A percentile compares a stretch with the other conserved stretches of the same genome.
Conservation (phyloP, 2,888 invertebrate species). For the Pammene aurita region DNA sequence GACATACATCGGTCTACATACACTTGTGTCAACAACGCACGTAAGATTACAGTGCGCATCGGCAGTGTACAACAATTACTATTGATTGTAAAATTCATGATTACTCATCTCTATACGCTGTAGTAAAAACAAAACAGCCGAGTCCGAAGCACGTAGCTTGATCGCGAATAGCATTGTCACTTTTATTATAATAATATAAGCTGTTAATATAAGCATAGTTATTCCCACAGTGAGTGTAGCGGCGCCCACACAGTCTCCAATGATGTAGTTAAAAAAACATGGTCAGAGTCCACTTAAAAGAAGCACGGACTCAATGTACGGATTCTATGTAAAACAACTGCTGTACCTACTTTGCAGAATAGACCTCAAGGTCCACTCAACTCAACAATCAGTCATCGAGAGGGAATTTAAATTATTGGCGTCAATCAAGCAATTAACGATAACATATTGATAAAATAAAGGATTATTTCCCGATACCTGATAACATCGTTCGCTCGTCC, state of each 20-base stretch:
- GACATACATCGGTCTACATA: background rate
- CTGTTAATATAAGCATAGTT: too few species aligned
- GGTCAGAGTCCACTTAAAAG: too few species aligned
- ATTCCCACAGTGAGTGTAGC: too few species aligned
- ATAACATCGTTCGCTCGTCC: conserved; percentile 62
- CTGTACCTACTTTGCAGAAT: conserved; percentile 1
- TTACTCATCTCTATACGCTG: conserved; percentile 13
- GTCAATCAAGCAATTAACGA: conserved; percentile 65
- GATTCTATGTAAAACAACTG: too few species aligned
- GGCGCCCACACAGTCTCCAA: too few species aligned
- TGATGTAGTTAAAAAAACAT: too few species aligned
- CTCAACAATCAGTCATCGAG: conserved; percentile 39
- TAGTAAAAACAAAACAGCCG: background rate
- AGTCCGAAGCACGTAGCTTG: background rate
- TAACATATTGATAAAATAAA: conserved; percentile 62
- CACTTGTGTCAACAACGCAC: conserved; percentile 22
- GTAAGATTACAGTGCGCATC: conserved; percentile 1
- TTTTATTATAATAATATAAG: too few species aligned
- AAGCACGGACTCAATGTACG: too few species aligned
- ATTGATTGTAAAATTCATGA: background rate
- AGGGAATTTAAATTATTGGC: conserved; percentile 51
- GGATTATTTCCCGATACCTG: conserved; percentile 65
- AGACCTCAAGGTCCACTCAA: conserved; percentile 28
- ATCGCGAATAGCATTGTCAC: background rate
- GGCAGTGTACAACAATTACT: background rate